Base-by-base conservation (phyloP, 2,797 vertebrate genomes). In the Megalops cyprinoides region DNA sequence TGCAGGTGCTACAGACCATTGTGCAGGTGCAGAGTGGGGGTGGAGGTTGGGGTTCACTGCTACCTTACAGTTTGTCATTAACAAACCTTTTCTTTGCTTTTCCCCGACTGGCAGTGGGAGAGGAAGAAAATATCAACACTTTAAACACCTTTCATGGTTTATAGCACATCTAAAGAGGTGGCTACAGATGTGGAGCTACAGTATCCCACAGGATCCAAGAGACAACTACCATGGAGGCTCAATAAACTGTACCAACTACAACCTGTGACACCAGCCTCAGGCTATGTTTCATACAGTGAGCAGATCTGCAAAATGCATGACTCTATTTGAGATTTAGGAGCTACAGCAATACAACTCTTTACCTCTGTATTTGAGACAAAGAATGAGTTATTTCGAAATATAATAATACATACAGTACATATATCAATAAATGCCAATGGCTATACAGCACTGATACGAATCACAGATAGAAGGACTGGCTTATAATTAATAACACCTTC, bases 71-170 rank as follows among this genome's bases (percentile, higher is more conserved):
- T 39, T 60, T 44, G 10, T 77, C 69, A 37, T 23, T 79, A 81
- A 37, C 89, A 87, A 85, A 90, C 90, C 90, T 89, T 87, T 81
- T 88, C 89, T 81, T 90, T 85, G 42, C 86, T 53, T 25, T 81
- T 85, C 77, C 88, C 87, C 37, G 39, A 28, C 76, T 77, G 76
- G 8, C n/a, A n/a, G 39, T 18, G 20, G 53, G 12, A 55, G 12
- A 23, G 9, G 56, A 46, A 62, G 12, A 9, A 60, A 77, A 49
- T 44, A 31, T 15, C 14, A 42, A 28, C 1, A 44, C 31, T 74
- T 42, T 48, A 74, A 74, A 39, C 46, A 20, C 71, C n/a, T 67
- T 74, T 74, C 71, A 48, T n/a, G 28, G 42, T 39, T 67, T 74
- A n/a, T 49, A 56, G 7, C 48, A 56, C 48, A 76, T 76, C 20